Conservation (phyloP, 2,888 invertebrate genomes). For the Lasioglossum zephyrum region DNA sequence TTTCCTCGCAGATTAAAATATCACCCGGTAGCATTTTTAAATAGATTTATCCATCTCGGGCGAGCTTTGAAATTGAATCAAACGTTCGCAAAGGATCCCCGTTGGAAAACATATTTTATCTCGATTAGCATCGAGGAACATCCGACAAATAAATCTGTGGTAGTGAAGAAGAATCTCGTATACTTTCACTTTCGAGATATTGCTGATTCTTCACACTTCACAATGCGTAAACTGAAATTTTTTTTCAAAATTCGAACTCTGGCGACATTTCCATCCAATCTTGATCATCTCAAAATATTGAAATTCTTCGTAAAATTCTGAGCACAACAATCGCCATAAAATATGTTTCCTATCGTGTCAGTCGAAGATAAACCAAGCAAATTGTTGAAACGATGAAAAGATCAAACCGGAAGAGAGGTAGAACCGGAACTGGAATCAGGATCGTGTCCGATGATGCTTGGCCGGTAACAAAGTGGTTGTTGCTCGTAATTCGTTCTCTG, state of each 20-base stretch:
- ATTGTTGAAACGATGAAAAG: neutral
- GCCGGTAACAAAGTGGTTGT: conserved; percentile 63
- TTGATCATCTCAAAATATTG: no score
- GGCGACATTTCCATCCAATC: no score
- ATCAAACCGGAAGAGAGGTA: conserved; percentile 7
- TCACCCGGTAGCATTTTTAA: neutral
- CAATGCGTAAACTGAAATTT: no score
- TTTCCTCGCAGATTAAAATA: neutral
- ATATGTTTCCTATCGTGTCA: no score
- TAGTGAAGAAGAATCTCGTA: no score
- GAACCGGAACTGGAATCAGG: conserved; percentile 31
- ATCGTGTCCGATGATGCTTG: conserved; percentile 35
- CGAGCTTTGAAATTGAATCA: neutral
- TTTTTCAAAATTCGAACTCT: no score
- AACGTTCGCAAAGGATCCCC: neutral
- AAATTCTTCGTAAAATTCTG: no score
- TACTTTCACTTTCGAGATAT: no score
- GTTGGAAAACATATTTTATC: neutral
- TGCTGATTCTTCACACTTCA: no score
- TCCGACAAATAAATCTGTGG: no score
- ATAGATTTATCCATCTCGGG: neutral
- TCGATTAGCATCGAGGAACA: neutral
- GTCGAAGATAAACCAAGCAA: neutral
- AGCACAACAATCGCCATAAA: no score
- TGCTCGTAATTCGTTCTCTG: conserved; percentile 63